phyloP scores from a whole-genome alignment of 1,140 invertebrate genomes.

The Lasaia peninsularis region DNA sequence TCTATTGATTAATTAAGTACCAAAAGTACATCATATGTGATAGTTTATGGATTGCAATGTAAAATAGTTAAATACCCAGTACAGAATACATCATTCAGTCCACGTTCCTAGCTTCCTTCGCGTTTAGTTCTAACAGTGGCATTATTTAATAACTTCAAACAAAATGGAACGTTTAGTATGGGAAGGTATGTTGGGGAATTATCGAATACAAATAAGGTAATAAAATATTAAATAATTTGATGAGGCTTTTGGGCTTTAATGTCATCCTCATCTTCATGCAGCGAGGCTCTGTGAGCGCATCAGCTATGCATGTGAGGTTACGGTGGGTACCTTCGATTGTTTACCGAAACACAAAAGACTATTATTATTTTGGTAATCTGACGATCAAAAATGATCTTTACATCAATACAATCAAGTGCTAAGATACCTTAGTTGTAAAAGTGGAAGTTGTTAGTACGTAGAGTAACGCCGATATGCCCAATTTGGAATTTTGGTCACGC shows the following conservation, averaged over 20 bases:
- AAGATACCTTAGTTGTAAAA: background rate
- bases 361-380: background rate
- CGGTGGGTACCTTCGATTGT: conserved; percentile 60
- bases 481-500: conserved; percentile 72
- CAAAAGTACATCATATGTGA: too few relatives aligned
- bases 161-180: background rate
- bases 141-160: conserved; percentile 6
- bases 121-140: background rate
- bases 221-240: conserved; percentile 52
- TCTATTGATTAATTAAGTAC: too few relatives aligned
- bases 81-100: background rate
- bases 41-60: too few relatives aligned
- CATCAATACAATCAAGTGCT: background rate
- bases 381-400: background rate
- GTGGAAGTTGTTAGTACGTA: conserved; percentile 37
- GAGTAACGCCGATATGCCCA: conserved; percentile 52
- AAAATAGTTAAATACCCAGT: too few relatives aligned
- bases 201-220: conserved; percentile 64
- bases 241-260: conserved; percentile 46
- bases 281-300: conserved; percentile 50
- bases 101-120: background rate
- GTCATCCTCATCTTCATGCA: conserved; percentile 61
- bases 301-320: conserved; percentile 58
- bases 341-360: conserved; percentile 35
- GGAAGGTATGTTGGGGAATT: conserved; percentile 30